phyloP scores from a whole-genome alignment of 2,797 vertebrate species.

The Pseudomugil tenellus region DNA sequence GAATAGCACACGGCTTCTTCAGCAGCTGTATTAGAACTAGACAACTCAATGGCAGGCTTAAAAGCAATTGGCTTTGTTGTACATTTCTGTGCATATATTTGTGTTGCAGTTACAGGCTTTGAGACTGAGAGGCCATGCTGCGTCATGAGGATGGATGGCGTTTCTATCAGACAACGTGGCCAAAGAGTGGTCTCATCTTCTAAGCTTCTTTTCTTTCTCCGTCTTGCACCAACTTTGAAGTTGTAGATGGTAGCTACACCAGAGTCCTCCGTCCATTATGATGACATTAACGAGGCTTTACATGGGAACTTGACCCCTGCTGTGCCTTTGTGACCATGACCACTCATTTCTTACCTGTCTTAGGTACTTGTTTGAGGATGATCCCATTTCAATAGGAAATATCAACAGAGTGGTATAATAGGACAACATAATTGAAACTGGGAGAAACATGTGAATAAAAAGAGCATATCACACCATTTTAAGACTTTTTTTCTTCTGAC shows the following conservation, averaged over 20 bases:
- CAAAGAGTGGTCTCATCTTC: slow-evolving; percentile 86
- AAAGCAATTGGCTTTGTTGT: slow-evolving; percentile 97
- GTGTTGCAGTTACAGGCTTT: slow-evolving; percentile 89
- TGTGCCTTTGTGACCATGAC: slow-evolving; percentile 83
- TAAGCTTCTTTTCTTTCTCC: slow-evolving; percentile 85
- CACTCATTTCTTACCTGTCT: slow-evolving; percentile 88
- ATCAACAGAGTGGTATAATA: slow-evolving; percentile 78
- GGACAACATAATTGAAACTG: slow-evolving; percentile 76
- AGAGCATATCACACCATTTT: slow-evolving; percentile 71
- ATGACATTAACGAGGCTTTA: slow-evolving; percentile 90
- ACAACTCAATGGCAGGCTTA: slow-evolving; percentile 94
- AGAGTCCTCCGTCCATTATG: slow-evolving; percentile 88
- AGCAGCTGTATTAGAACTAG: slow-evolving; percentile 95
- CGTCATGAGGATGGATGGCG: slow-evolving; percentile 88
- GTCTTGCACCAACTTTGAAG: slow-evolving; percentile 91
- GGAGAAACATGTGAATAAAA: slow-evolving; percentile 62
- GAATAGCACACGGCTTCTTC: slow-evolving; percentile 90
- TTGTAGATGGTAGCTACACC: slow-evolving; percentile 86
- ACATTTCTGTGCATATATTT: slow-evolving; percentile 92
- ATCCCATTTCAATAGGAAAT: slow-evolving; percentile 81
- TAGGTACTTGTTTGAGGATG: slow-evolving; percentile 86
- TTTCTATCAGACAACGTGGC: slow-evolving; percentile 89
- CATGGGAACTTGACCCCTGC: slow-evolving; percentile 91
- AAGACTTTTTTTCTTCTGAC: slow-evolving; percentile 56
- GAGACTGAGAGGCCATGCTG: slow-evolving; percentile 90